These are phyloP conservation scores for Tachina lurida DNA, from an alignment of 2,888 invertebrate species.

Conservation along the genomic window DNA sequence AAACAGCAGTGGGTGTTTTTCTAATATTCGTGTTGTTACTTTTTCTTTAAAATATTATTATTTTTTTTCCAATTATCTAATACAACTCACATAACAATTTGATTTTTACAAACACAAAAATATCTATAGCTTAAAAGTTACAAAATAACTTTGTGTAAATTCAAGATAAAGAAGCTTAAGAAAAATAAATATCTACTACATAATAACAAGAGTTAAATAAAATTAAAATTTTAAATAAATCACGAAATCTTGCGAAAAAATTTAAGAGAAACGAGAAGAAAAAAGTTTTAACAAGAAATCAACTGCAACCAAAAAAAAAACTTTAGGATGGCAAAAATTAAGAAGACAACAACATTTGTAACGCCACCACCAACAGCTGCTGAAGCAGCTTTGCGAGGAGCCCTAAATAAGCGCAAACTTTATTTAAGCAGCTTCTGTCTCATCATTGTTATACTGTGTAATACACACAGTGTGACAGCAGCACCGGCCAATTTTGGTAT, in stretches of 20 bases:
- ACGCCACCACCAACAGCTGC: conserved; percentile 37
- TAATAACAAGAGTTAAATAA: conserved; percentile 57
- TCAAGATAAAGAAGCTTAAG: conserved; percentile 31
- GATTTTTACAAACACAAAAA: conserved; percentile 14
- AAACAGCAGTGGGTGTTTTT: conserved; percentile 58
- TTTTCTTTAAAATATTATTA: neutral
- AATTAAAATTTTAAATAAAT: conserved; percentile 61
- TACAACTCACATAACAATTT: conserved; percentile 28
- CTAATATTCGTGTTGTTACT: conserved; percentile 37
- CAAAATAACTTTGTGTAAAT: conserved; percentile 56
- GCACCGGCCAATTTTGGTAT: conserved; percentile 74
- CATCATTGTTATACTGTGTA: conserved; percentile 60
- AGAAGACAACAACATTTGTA: conserved; percentile 4
- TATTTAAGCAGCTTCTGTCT: conserved; percentile 46
- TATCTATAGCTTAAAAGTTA: conserved; percentile 25
- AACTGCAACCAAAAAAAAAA: conserved; percentile 14
- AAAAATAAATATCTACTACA: conserved; percentile 48
- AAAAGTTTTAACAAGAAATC: conserved; percentile 49
- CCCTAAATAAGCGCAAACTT: conserved; percentile 49
- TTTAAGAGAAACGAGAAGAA: conserved; percentile 16
- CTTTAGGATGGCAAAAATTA: conserved; percentile 32
- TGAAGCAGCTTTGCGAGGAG: conserved; percentile 48
- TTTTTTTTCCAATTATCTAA: conserved; percentile 27
- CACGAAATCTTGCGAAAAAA: conserved; percentile 69
- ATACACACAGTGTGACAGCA: conserved; percentile 69